Base-by-base conservation (phyloP, 2,113 vertebrate genomes). In the Pitta sordida region DNA sequence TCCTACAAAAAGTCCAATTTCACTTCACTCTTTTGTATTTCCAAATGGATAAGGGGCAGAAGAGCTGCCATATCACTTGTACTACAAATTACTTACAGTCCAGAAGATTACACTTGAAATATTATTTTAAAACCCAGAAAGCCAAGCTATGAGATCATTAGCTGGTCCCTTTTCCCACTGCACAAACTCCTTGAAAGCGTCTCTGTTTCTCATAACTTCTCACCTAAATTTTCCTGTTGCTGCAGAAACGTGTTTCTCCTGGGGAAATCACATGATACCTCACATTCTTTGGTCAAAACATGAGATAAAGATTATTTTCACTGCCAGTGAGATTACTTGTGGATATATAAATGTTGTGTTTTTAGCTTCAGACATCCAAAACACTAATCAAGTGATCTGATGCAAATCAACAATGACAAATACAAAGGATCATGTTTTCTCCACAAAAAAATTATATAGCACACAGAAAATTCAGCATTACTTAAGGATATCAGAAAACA, bases 361-460 rank as follows among this genome's bases (percentile, higher is more conserved):
- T 83, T 76, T 68, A 52, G 9, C 22, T 77, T 83, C 32, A 30
- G 21, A 29, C 56, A 63, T 48, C 27, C 13, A 63, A 53, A 83
- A 27, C 13, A 63, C 2, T 26, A 34, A 76, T 15, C 17, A 36
- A 23, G 14, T 62, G 21, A 77, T 32, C 27, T 59, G 27, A 7
- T 12, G 16, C 0, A 0, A 68, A 49, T n/a, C 23, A 58, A 7
- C 0, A 0, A 36, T 7, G 23, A 30, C 5, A 73, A 68, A 67
- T 22, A 13, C 4, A 26, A 71, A 88, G 41, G n/a, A 69, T 58
- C 7, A 18, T 19, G 4, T 22, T 74, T 86, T 13, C 43, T 63
- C 44, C 16, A 68, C 24, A 34, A 59, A 34, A 76, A 83, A 64
- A 48, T 51, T 37, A 46, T 8, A 37, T 1, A 70, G 44, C 6